Conservation (phyloP, 2,113 vertebrate species). For the Sclerurus mexicanus region DNA sequence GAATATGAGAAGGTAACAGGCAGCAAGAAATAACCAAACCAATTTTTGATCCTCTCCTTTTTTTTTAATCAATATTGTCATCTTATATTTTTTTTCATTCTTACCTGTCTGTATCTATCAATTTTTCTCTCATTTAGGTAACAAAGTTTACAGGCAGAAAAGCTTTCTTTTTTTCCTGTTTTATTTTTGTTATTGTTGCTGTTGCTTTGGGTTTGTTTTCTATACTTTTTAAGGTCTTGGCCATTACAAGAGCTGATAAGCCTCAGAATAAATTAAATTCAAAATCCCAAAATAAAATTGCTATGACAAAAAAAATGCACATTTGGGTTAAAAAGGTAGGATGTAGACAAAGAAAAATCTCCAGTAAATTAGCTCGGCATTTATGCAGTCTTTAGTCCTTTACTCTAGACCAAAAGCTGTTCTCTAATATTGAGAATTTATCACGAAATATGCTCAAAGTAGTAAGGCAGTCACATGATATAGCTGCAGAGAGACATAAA, state of each 20-base stretch:
- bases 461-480: constrained; percentile 30
- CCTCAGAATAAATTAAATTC: neutral
- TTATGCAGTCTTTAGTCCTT: neutral
- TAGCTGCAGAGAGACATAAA: constrained; percentile 46
- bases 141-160: neutral
- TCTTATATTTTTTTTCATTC: neutral
- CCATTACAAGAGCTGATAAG: neutral
- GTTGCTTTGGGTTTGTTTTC: neutral
- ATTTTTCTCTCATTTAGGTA: neutral
- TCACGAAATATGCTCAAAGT: neutral
- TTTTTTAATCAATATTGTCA: neutral
- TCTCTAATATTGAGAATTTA: constrained; percentile 25
- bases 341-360: constrained; percentile 1
- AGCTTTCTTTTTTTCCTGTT: neutral
- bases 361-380: constrained; percentile 2
- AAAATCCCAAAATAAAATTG: neutral
- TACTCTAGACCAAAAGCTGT: constrained; percentile 3
- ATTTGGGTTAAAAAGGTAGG: neutral
- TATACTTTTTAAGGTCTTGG: neutral
- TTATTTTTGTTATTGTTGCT: neutral
- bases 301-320: neutral
- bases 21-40: neutral
- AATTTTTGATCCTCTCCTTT: neutral
- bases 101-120: neutral
- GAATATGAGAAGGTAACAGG: neutral